phyloP scores from a whole-genome alignment of 2,797 vertebrate genomes.

The Tapera naevia region DNA sequence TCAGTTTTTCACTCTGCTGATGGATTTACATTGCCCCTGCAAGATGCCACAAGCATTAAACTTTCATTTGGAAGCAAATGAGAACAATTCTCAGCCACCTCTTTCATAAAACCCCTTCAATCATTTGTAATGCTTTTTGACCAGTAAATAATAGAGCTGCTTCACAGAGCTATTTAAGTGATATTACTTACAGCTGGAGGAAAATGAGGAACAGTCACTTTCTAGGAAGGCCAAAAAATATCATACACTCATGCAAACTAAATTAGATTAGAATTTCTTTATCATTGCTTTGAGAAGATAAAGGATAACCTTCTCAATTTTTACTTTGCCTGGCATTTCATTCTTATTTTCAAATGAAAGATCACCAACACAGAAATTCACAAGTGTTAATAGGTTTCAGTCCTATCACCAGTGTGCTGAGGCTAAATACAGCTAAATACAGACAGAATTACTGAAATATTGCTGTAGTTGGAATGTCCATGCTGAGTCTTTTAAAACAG shows the following conservation, averaged over 20 bases:
- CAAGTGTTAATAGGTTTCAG: slow-evolving; percentile 1
- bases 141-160: slow-evolving; percentile 61
- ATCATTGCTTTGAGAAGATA: slow-evolving; percentile 40
- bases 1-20: not conserved
- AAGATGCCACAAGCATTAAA: slow-evolving; percentile 52
- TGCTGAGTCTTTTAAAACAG: not conserved
- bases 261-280: slow-evolving; percentile 43
- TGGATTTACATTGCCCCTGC: not conserved
- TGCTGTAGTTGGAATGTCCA: not conserved
- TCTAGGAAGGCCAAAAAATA: slow-evolving; percentile 40
- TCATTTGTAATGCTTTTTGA: slow-evolving; percentile 69
- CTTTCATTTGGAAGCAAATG: slow-evolving; percentile 67
- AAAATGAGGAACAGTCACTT: slow-evolving; percentile 66
- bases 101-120: slow-evolving; percentile 62
- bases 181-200: slow-evolving; percentile 73
- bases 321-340: not conserved
- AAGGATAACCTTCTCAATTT: slow-evolving; percentile 56
- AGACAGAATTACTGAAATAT: slow-evolving; percentile 29
- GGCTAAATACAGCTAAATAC: slow-evolving; percentile 17
- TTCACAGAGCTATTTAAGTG: slow-evolving; percentile 67
- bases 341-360: slow-evolving; percentile 37
- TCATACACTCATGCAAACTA: not conserved
- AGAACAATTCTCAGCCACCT: slow-evolving; percentile 65
- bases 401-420: not conserved
- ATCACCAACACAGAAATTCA: not conserved